Conservation (phyloP, 2,888 invertebrate genomes). For the Orchesellides sinensis region DNA sequence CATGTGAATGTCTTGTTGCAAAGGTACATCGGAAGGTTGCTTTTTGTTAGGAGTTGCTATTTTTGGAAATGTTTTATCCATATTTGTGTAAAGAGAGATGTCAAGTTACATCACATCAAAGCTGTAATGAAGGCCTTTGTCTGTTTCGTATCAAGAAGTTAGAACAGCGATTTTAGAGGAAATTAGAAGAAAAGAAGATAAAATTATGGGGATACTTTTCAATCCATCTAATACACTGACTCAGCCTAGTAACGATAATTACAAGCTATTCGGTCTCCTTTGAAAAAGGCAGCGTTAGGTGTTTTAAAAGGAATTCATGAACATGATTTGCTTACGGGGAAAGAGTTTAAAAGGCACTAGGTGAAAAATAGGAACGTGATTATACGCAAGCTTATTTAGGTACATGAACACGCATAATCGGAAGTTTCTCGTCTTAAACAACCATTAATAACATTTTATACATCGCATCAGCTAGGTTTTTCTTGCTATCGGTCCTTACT, state of each 20-base stretch:
- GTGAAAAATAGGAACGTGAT: no score
- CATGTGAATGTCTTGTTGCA: no score
- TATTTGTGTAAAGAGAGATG: conserved; percentile 14
- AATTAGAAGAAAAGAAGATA: neutral
- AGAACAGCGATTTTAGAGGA: neutral
- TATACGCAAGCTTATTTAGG: neutral
- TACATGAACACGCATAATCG: neutral
- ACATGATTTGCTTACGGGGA: conserved; percentile 48
- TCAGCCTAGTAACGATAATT: conserved; percentile 1
- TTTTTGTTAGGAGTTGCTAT: conserved; percentile 10
- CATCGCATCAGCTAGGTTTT: neutral
- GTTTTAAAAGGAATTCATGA: conserved; percentile 26
- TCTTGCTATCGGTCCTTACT: neutral
- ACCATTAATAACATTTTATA: neutral
- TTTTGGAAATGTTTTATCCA: conserved; percentile 27
- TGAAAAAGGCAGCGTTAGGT: neutral
- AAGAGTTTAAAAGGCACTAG: neutral
- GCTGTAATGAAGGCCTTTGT: conserved; percentile 35
- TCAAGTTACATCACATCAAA: conserved; percentile 27
- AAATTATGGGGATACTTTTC: neutral
- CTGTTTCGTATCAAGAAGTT: neutral
- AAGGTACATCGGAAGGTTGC: neutral
- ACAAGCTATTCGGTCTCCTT: neutral
- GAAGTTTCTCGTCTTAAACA: neutral
- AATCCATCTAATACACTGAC: no score